A percentile compares a stretch with the other conserved stretches of the same genome.
These are phyloP conservation scores for Xestia rhomboidea DNA, from an alignment of 2,888 invertebrate species.

Conservation along the genomic window DNA sequence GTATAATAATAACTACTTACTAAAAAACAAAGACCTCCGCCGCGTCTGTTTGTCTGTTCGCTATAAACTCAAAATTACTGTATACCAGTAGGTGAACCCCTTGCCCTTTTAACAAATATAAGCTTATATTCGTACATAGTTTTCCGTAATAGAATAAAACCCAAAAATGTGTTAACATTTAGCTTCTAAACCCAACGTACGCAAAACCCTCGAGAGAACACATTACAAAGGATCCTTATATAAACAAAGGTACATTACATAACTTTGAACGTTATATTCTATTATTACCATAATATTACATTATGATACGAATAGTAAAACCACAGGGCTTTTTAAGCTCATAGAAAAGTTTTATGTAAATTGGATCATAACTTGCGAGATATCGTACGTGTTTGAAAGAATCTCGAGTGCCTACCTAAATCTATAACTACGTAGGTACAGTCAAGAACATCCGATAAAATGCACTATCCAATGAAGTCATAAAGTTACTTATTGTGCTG, in stretches of 20 bases:
- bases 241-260: constrained; percentile 33
- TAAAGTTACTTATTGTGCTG: neutral
- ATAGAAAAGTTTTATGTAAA: neutral
- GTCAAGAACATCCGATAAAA: too few relatives aligned
- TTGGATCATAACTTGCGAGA: neutral
- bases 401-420: neutral
- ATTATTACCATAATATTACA: constrained; percentile 11
- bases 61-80: too few relatives aligned
- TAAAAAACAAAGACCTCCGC: too few relatives aligned
- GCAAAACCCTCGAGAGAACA: constrained; percentile 11
- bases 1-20: too few relatives aligned
- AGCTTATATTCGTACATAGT: neutral
- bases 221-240: constrained; percentile 39
- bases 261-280: constrained; percentile 36
- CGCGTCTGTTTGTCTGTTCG: too few relatives aligned
- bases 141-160: constrained; percentile 3
- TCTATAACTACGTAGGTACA: neutral
- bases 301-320: constrained; percentile 1
- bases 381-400: neutral
- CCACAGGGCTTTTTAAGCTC: neutral
- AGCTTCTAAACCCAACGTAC: constrained; percentile 12
- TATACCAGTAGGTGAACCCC: neutral
- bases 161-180: constrained; percentile 31
- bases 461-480: neutral
- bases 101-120: neutral